Base-by-base conservation (phyloP, 1,140 invertebrate species). In the Hetaerina americana region DNA sequence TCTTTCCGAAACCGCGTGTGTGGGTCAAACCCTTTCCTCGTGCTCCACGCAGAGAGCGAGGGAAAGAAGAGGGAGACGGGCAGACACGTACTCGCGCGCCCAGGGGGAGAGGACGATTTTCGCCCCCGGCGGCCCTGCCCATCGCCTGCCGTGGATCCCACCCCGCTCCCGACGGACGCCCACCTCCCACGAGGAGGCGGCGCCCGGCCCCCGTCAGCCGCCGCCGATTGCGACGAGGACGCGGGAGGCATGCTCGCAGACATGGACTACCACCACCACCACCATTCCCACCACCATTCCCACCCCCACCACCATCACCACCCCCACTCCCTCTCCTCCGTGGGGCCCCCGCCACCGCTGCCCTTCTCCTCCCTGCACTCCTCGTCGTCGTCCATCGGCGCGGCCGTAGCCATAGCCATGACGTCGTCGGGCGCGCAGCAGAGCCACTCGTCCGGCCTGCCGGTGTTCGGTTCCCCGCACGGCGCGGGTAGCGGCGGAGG, bases 181-280 rank as follows among this genome's bases (percentile, higher is more conserved):
- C 15, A 5, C 40, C 40, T 57, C 40, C 40, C 40, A 3, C 15
- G 40, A 2, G 40, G 40, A 57, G 40, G 10, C 40, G 40, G 40
- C 40, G 40, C 15, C 2, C 40, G 40, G 2, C 40, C 40, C 15
- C 40, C 40, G 15, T 12, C 40, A 12, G 15, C 6, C 18, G 6
- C 31, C 18, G 18, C 6, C 31, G 31, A 40, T 6, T 8, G 40
- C 15, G 10, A n/a, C 15, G 40, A 57, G 22, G 40, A 57, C 2
- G 40, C 15, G 22, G 40, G 22, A 57, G 40, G 67, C 67, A 27
- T 27, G 67, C 67, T 68, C 26, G 27, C 67, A 68, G 25, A 57
- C 15, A 57, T 57, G 89, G 89, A 90, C 86, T 88, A 90, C 81
- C 88, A 90, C 83, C 71, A 72, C 2, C 72, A 73, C 69, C 74